Evolutionary conservation across 2,888 invertebrate species (phyloP).

Genomic region (Pseudococcus viburni): DNA sequence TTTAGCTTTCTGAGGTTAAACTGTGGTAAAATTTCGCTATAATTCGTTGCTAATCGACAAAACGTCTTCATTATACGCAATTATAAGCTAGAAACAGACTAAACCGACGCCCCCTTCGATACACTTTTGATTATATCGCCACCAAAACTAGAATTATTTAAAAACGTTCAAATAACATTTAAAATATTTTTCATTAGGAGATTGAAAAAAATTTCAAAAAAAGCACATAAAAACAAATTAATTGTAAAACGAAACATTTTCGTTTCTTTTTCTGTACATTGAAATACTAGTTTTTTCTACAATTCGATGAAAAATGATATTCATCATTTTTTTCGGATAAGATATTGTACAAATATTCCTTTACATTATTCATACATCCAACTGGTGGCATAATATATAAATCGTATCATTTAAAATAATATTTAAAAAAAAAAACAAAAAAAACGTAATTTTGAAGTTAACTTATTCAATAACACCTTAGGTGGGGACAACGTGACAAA

Average conservation of each 20-base stretch:
- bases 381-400: neutral
- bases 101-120: neutral
- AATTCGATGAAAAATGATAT: neutral
- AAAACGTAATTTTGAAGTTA: neutral
- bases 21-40: neutral
- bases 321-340: neutral
- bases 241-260: conserved; percentile 3
- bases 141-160: conserved; percentile 9
- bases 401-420: neutral
- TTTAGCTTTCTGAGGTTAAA: neutral
- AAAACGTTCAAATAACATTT: neutral
- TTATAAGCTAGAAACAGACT: neutral
- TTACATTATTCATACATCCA: neutral
- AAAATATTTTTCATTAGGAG: neutral
- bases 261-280: neutral
- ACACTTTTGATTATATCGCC: neutral
- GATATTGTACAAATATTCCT: neutral
- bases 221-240: neutral
- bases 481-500: neutral
- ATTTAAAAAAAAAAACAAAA: neutral
- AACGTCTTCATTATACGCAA: neutral
- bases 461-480: neutral
- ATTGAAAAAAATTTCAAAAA: neutral
- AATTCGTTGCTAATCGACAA: neutral
- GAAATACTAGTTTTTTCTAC: neutral